Conservation (phyloP, 30 jellyfish, hydroid and myxozoan species). For the Haliclystus octoradiatus region DNA sequence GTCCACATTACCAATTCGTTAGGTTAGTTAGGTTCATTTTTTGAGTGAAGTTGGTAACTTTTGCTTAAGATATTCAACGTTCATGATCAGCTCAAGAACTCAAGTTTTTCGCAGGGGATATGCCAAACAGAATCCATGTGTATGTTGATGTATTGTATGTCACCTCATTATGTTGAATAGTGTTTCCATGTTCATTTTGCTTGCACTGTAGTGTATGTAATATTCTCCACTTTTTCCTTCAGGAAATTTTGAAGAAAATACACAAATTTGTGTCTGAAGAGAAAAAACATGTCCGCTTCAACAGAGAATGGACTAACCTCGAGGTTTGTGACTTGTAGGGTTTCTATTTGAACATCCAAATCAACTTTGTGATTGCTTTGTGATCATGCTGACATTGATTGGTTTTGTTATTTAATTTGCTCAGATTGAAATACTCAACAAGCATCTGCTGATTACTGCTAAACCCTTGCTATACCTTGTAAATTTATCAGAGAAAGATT, state of each 20-base stretch:
- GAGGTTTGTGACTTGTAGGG: conserved; percentile 32
- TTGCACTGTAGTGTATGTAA: too few species aligned
- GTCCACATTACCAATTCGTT: too few species aligned
- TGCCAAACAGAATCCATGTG: too few species aligned
- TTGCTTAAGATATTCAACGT: too few species aligned
- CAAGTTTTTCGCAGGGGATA: too few species aligned
- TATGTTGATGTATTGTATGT: too few species aligned
- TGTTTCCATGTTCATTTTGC: too few species aligned
- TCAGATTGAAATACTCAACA: conserved; percentile 76
- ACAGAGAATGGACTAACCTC: conserved; percentile 58
- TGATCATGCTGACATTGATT: not conserved
- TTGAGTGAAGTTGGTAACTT: too few species aligned
- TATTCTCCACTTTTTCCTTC: too few species aligned
- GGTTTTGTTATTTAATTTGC: not conserved
- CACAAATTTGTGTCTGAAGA: conserved; percentile 39
- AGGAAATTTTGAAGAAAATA: conserved; percentile 41
- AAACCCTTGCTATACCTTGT: conserved; percentile 92
- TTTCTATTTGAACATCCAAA: not conserved
- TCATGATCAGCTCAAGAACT: too few species aligned
- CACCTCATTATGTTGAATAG: too few species aligned
- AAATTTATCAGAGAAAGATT: conserved; percentile 85
- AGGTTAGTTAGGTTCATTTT: too few species aligned
- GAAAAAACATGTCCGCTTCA: conserved; percentile 70
- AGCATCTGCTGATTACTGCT: conserved; percentile 85
- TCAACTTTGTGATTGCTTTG: not conserved